A percentile compares a stretch with the other conserved stretches of the same genome.
These are phyloP conservation scores for Anhinga rufa DNA, from an alignment of 2,113 vertebrate genomes.

Conservation along the genomic window DNA sequence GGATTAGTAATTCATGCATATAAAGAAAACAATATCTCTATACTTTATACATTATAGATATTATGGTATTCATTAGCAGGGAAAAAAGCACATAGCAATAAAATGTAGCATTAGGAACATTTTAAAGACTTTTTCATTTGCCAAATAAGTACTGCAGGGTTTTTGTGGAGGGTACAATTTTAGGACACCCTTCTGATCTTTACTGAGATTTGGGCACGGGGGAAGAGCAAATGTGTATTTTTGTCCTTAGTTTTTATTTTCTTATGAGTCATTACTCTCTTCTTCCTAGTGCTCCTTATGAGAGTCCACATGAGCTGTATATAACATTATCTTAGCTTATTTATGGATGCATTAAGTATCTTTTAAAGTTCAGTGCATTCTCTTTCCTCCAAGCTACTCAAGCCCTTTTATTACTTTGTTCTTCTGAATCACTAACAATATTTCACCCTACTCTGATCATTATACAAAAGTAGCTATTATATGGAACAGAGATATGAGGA, in stretches of 20 bases:
- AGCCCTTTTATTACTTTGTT: constrained; percentile 38
- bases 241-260: neutral
- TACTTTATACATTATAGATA: neutral
- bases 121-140: neutral
- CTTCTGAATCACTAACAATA: constrained; percentile 21
- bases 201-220: neutral
- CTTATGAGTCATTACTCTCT: neutral
- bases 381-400: constrained; percentile 18
- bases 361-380: constrained; percentile 35
- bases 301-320: neutral
- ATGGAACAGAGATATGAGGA: neutral
- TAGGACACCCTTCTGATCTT: neutral
- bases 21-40: neutral
- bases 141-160: neutral
- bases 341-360: constrained; percentile 47
- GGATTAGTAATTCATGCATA: neutral
- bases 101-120: neutral
- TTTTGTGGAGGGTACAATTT: neutral
- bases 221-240: neutral
- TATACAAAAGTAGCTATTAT: constrained; percentile 15
- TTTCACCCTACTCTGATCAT: constrained; percentile 25
- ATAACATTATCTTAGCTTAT: constrained; percentile 27
- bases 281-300: neutral
- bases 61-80: neutral
- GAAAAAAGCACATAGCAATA: neutral